Evolutionary conservation across 2,797 vertebrate species (phyloP), one percentile per base, ranked within the genome.

Genomic region (Chloroceryle amazona): DNA sequence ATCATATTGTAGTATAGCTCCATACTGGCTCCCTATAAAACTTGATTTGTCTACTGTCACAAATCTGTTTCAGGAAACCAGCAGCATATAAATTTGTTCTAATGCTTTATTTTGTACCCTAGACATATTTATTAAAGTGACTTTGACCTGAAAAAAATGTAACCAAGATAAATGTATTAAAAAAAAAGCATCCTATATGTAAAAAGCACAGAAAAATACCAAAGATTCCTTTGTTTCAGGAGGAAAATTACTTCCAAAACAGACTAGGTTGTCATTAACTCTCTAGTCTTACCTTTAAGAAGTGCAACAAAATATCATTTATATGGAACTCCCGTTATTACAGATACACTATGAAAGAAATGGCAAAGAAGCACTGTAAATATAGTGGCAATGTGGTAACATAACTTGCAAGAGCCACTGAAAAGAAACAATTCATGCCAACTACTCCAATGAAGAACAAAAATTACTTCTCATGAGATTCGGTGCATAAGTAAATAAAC

Each of bases 111-210:
- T 92, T 90, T 86, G 33, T 85, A 80, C 49, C 41, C 10, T 21
- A 42, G 81, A 44, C n/a, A 15, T 75, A 87, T 94, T 91, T 47
- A 63, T 89, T 90, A 86, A 86, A 92, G 58, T 79, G 29, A 79
- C 41, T 96, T 91, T 79, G 68, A 88, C 55, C 42, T 81, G 78
- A 42, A 95, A 90, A 90, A 92, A 86, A 76, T 54, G 19, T 49
- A 91, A 54, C 39, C 23, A 65, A 75, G 58, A 72, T 2, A 5
- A 95, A 72, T 1, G 2, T 39, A 75, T 65, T 67, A 8, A 65
- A 89, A 87, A 95, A 83, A 95, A 83, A 9, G 29, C 14, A 44
- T 66, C 4, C 8, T 81, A 2, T 75, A 66, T n/a, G 25, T 78
- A 91, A 86, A 31, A 18, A n/a, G 13, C 25, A 75, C 3, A 28